Percentiles rank a stretch among this genome's conserved stretches.
These are phyloP conservation scores for Hypotaenidia okinawae DNA, from an alignment of 2,797 vertebrate species.

Conservation along the genomic window DNA sequence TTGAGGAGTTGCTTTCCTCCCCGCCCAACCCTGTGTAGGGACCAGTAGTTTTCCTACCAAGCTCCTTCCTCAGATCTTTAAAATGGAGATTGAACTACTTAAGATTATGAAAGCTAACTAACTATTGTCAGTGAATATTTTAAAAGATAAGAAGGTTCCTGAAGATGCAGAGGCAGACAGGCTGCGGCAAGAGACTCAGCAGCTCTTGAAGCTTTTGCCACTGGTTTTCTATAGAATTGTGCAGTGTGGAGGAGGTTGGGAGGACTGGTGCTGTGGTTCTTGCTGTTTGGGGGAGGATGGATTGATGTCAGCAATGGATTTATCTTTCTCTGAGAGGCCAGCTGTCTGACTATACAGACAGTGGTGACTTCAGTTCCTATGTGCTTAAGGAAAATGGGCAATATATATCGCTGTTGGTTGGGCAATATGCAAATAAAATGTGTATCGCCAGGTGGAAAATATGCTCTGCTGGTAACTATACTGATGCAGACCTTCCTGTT, in stretches of 20 bases:
- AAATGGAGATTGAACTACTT: background rate
- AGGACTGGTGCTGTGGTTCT: conserved; percentile 39
- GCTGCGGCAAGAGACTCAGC: background rate
- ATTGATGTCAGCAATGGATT: conserved; percentile 33
- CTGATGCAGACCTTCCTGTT: conserved; percentile 29
- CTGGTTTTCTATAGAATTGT: conserved; percentile 8
- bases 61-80: background rate
- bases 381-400: conserved; percentile 45
- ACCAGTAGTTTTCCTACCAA: background rate
- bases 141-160: background rate
- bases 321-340: background rate
- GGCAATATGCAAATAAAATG: conserved; percentile 47
- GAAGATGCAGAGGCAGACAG: conserved; percentile 19
- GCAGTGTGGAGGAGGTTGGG: conserved; percentile 52
- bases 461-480: conserved; percentile 30
- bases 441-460: conserved; percentile 73
- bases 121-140: background rate
- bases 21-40: background rate
- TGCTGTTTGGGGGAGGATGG: conserved; percentile 27
- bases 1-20: background rate
- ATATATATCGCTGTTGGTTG: conserved; percentile 12
- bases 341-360: conserved; percentile 26
- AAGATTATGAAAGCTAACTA: background rate
- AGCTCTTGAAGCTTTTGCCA: conserved; percentile 19
- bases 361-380: conserved; percentile 3